Percentiles rank a stretch among this genome's conserved stretches.
Evolutionary conservation across 2,888 invertebrate species (phyloP).

Genomic region (Hedychridium roseum): DNA sequence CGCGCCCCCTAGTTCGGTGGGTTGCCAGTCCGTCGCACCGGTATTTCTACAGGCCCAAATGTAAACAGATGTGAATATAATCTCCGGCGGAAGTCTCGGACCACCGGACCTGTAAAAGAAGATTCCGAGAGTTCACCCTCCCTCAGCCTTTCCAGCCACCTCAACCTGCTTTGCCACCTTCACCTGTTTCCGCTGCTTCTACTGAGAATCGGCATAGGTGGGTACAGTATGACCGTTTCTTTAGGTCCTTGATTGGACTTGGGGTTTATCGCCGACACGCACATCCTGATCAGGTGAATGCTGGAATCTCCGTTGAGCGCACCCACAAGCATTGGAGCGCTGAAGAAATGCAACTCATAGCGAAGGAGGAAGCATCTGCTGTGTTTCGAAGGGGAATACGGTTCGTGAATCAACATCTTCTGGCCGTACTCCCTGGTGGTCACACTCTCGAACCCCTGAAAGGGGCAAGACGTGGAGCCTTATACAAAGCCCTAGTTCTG

Average conservation of each 20-base stretch:
- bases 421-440: not conserved
- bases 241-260: constrained; percentile 6
- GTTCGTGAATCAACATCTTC: constrained; percentile 7
- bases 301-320: constrained; percentile 12
- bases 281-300: constrained; percentile 10
- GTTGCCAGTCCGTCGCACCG: no score
- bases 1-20: no score
- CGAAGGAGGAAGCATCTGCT: constrained; percentile 9
- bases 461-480: not conserved
- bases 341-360: constrained; percentile 17
- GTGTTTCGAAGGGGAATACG: not conserved
- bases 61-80: no score
- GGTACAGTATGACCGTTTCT: constrained; percentile 9
- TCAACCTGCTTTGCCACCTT: no score
- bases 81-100: no score
- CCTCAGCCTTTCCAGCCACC: no score
- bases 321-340: constrained; percentile 4
- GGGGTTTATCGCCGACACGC: constrained; percentile 12
- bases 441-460: constrained; percentile 7
- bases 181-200: no score
- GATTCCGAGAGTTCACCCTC: no score
- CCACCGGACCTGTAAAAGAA: no score
- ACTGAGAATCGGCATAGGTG: no score
- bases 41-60: no score
- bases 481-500: not conserved